A percentile compares a stretch with the other conserved stretches of the same genome.
These are phyloP conservation scores for Volucella inflata DNA, from an alignment of 2,888 invertebrate species.

Conservation along the genomic window DNA sequence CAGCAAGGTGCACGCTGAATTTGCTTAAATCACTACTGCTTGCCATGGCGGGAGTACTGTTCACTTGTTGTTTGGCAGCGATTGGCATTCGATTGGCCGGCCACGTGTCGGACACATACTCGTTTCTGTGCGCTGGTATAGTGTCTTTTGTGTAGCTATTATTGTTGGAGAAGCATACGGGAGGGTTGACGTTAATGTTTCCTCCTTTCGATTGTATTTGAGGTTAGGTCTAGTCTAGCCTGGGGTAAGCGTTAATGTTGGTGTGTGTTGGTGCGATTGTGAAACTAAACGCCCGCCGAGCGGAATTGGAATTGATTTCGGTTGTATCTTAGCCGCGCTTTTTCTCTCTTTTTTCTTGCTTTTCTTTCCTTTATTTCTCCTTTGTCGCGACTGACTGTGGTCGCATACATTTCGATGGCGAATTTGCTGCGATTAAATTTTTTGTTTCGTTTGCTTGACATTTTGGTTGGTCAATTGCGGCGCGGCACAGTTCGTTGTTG, in stretches of 20 bases:
- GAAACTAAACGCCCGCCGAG: slow-evolving; percentile 13
- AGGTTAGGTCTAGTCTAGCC: not conserved
- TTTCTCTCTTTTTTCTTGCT: not conserved
- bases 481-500: too few species aligned
- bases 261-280: not conserved
- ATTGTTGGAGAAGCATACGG: slow-evolving; percentile 61
- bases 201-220: slow-evolving; percentile 55
- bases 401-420: slow-evolving; percentile 18
- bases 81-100: slow-evolving; percentile 54
- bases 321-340: slow-evolving; percentile 3
- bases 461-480: slow-evolving; percentile 45
- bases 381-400: slow-evolving; percentile 13
- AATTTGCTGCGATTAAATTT: slow-evolving; percentile 37
- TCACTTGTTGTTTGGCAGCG: slow-evolving; percentile 58
- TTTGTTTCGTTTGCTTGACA: too few species aligned
- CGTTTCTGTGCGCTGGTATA: not conserved
- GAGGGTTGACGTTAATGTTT: slow-evolving; percentile 64
- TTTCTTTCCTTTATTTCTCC: slow-evolving; percentile 35
- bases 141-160: not conserved
- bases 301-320: slow-evolving; percentile 41
- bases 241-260: slow-evolving; percentile 27
- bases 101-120: slow-evolving; percentile 41
- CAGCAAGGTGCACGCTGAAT: slow-evolving; percentile 46
- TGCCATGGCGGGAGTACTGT: slow-evolving; percentile 52
- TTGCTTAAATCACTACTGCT: slow-evolving; percentile 3